phyloP scores from a whole-genome alignment of 2,113 vertebrate species.

The Thryonomys swinderianus region DNA sequence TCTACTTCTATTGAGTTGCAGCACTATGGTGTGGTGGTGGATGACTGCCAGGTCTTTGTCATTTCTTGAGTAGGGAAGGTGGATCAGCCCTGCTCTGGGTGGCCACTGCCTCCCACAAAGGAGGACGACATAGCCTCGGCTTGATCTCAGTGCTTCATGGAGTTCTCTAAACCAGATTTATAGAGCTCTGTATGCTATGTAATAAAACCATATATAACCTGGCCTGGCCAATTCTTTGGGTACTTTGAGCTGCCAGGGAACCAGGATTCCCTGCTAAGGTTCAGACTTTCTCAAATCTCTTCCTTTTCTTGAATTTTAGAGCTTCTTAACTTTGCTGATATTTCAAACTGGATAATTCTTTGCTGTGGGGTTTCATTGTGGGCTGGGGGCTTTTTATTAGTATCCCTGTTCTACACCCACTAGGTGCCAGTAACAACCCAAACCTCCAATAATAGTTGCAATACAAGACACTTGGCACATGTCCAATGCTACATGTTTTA shows the following conservation, averaged over 20 bases:
- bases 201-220: not conserved
- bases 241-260: not conserved
- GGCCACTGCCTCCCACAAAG: not conserved
- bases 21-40: not conserved
- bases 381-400: not conserved
- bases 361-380: not conserved
- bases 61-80: not conserved
- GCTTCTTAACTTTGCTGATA: not conserved
- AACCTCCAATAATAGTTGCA: not conserved
- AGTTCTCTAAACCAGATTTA: not conserved
- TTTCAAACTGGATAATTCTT: not conserved
- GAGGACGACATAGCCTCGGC: not conserved
- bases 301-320: not conserved
- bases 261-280: not conserved
- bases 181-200: not conserved
- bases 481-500: not conserved
- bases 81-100: not conserved
- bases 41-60: not conserved
- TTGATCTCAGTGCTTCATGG: not conserved
- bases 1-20: not conserved
- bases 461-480: not conserved
- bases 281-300: not conserved
- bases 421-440: not conserved
- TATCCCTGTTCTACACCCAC: not conserved
- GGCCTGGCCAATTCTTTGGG: not conserved